These are phyloP conservation scores for Dromas ardeola DNA, from an alignment of 2,113 vertebrate species.

Conservation along the genomic window DNA sequence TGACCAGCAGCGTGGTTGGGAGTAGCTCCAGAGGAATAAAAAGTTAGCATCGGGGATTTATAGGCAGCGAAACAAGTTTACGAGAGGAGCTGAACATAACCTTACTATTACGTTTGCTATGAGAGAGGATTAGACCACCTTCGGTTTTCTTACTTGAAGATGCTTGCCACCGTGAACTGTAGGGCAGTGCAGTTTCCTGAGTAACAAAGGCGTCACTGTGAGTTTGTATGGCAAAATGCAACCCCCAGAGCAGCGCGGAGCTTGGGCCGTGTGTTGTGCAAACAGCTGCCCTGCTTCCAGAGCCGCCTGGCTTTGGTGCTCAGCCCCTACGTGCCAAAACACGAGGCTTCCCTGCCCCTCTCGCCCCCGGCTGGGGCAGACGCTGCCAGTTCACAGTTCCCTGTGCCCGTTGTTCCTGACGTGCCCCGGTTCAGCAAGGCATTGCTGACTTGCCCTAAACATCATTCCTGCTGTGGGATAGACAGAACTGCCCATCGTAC, in stretches of 20 bases:
- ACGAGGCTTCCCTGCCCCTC: neutral
- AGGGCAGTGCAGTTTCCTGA: neutral
- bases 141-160: neutral
- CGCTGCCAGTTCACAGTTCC: neutral
- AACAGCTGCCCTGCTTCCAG: neutral
- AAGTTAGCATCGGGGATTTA: neutral
- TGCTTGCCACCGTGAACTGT: neutral
- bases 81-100: neutral
- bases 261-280: neutral
- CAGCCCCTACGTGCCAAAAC: neutral
- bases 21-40: neutral
- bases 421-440: neutral
- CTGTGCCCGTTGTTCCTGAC: neutral
- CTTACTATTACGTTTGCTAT: neutral
- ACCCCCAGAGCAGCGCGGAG: neutral
- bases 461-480: neutral
- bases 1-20: neutral
- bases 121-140: neutral
- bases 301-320: fast-evolving
- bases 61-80: neutral
- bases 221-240: neutral
- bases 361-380: neutral
- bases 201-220: neutral
- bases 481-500: neutral
- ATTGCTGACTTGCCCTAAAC: neutral